Evolutionary conservation across 2,113 vertebrate genomes (phyloP).

Genomic region (Embiotoca jacksoni): DNA sequence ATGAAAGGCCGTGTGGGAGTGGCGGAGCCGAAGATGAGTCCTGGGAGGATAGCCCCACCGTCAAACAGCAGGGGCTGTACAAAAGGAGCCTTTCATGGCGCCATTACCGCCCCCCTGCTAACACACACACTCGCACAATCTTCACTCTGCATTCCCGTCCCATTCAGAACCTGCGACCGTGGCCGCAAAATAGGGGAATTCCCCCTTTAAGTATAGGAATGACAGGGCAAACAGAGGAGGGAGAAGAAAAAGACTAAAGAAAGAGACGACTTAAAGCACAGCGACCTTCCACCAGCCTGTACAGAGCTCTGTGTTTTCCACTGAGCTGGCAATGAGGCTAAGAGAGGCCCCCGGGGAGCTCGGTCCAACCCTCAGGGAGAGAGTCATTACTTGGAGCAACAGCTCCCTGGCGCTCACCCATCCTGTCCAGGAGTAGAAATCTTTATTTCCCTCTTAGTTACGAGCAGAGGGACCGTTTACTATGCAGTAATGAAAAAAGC

Average conservation of each 20-base stretch:
- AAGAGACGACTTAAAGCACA: conserved; percentile 28
- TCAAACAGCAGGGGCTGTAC: conserved; percentile 87
- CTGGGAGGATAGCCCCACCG: conserved; percentile 86
- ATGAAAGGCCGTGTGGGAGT: conserved; percentile 87
- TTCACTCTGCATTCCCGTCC: conserved; percentile 47
- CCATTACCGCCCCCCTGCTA: conserved; percentile 49
- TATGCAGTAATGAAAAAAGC: conserved; percentile 59
- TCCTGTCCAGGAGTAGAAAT: conserved; percentile 52
- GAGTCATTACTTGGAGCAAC: conserved; percentile 53
- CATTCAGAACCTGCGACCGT: conserved; percentile 68
- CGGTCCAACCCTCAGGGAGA: conserved; percentile 42
- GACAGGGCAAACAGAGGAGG: conserved; percentile 81
- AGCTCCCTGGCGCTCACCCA: conserved; percentile 39
- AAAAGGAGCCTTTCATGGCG: conserved; percentile 85
- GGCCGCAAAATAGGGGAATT: conserved; percentile 67
- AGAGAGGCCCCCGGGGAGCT: conserved; percentile 31
- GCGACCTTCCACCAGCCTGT: conserved; percentile 5
- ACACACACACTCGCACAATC: conserved; percentile 34
- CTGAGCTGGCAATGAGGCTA: conserved; percentile 36
- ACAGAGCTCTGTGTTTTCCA: conserved; percentile 32
- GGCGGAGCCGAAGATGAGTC: conserved; percentile 85
- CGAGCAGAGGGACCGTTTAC: conserved; percentile 60
- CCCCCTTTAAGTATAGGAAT: conserved; percentile 76
- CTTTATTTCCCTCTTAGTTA: conserved; percentile 60
- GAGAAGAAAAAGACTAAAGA: conserved; percentile 45